These are phyloP conservation scores for Dicrurus megarhynchus DNA, from an alignment of 2,113 vertebrate species.

Conservation along the genomic window DNA sequence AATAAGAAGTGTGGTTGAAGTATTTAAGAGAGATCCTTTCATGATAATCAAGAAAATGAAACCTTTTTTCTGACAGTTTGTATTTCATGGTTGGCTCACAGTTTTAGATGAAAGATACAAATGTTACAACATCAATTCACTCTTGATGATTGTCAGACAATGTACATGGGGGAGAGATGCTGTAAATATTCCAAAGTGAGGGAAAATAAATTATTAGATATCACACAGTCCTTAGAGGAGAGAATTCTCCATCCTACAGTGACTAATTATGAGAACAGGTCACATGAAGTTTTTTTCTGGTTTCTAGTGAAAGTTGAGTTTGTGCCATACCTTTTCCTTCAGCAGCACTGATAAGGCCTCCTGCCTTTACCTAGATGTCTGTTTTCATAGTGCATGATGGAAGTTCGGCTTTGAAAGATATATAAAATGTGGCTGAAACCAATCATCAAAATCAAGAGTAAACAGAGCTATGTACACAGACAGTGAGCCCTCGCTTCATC, in stretches of 20 bases:
- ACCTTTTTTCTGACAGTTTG: not conserved
- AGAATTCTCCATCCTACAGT: not conserved
- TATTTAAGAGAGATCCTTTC: not conserved
- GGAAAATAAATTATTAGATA: not conserved
- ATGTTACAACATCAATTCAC: not conserved
- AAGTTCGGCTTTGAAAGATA: not conserved
- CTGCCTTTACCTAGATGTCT: not conserved
- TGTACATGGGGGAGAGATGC: not conserved
- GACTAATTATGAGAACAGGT: not conserved
- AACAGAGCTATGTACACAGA: not conserved
- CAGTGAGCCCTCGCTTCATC: not conserved
- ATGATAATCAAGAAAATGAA: not conserved
- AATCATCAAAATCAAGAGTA: not conserved
- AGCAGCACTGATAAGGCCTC: not conserved
- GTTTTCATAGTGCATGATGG: not conserved
- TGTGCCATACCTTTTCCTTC: not conserved
- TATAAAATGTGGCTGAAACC: not conserved
- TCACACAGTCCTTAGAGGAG: not conserved
- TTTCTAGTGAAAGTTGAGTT: not conserved
- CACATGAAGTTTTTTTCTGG: not conserved
- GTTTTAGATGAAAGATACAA: not conserved
- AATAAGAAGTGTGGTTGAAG: not conserved
- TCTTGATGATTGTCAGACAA: not conserved
- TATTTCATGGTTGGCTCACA: not conserved
- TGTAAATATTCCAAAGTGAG: not conserved